These are phyloP conservation scores for Aradophagus sp. DNA, from an alignment of 1,140 invertebrate species.

Conservation along the genomic window DNA sequence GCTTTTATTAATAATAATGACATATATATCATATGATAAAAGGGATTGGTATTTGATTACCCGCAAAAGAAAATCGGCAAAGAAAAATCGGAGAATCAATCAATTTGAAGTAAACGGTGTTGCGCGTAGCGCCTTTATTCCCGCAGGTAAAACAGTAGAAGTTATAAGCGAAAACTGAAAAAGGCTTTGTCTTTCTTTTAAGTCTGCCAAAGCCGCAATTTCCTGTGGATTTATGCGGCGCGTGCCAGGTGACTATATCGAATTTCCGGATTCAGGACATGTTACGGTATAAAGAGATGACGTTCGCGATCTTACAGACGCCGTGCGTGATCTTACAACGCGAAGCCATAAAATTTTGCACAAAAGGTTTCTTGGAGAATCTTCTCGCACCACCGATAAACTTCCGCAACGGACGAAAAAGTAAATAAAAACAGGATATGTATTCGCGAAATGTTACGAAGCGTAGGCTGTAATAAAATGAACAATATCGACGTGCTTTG, in stretches of 20 bases:
- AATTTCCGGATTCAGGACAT: conserved; percentile 40
- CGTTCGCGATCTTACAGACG: conserved; percentile 24
- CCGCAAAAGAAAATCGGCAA: too few relatives aligned
- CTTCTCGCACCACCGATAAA: conserved; percentile 1
- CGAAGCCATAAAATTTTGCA: conserved; percentile 37
- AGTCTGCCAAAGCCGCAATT: conserved; percentile 45
- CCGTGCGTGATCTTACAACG: conserved; percentile 32
- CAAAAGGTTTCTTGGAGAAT: conserved; percentile 33
- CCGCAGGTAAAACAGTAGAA: conserved; percentile 13
- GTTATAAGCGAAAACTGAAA: conserved; percentile 23
- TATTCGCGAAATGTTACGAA: too few relatives aligned
- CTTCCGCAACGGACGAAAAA: conserved; percentile 8
- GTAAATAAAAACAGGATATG: too few relatives aligned
- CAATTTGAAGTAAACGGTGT: conserved; percentile 2
- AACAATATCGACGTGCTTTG: too few relatives aligned
- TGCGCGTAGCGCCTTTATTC: conserved; percentile 3
- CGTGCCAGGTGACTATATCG: conserved; percentile 51
- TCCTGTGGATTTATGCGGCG: conserved; percentile 42
- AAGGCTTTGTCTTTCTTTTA: conserved; percentile 39
- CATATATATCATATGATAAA: too few relatives aligned
- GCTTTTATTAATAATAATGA: too few relatives aligned
- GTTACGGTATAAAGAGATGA: conserved; percentile 32
- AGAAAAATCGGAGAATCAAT: neutral
- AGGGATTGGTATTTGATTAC: too few relatives aligned
- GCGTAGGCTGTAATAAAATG: too few relatives aligned